A percentile compares a stretch with the other conserved stretches of the same genome.
Evolutionary conservation across 2,888 invertebrate genomes (phyloP).

Genomic region (Heteromyza rotundicornis): DNA sequence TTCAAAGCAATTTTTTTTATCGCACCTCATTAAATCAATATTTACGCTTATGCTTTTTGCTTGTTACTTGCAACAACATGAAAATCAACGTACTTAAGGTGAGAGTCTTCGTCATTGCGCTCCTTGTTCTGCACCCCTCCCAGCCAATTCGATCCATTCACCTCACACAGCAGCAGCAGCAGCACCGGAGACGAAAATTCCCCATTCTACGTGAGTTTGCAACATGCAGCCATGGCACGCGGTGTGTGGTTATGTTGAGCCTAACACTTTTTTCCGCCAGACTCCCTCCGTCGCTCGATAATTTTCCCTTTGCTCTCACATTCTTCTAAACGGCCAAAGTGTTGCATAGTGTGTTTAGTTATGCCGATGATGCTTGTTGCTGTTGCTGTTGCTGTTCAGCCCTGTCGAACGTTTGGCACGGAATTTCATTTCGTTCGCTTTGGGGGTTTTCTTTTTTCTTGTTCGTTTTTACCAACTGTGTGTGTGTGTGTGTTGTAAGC

Average conservation of each 20-base stretch:
- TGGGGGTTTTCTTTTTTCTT: too few relatives aligned
- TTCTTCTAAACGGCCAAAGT: not conserved
- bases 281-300: not conserved
- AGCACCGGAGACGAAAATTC: too few relatives aligned
- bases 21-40: conserved; percentile 55
- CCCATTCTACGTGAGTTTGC: conserved; percentile 18
- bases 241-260: conserved; percentile 30
- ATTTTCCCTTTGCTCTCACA: not conserved
- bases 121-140: conserved; percentile 6
- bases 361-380: conserved; percentile 7
- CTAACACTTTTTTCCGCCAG: conserved; percentile 23
- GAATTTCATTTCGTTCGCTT: not conserved
- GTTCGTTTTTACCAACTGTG: not conserved
- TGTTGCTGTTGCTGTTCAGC: not conserved
- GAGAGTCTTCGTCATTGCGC: not conserved
- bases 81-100: conserved; percentile 21
- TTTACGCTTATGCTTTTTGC: conserved; percentile 41
- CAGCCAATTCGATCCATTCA: not conserved
- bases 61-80: conserved; percentile 21
- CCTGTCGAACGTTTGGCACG: conserved; percentile 4
- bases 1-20: conserved; percentile 44
- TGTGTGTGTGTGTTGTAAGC: not conserved
- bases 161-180: conserved; percentile 1
- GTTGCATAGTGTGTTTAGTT: conserved; percentile 8
- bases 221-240: conserved; percentile 19